These are phyloP conservation scores for Coendou prehensilis DNA, from an alignment of 2,797 vertebrate genomes.

Conservation along the genomic window DNA sequence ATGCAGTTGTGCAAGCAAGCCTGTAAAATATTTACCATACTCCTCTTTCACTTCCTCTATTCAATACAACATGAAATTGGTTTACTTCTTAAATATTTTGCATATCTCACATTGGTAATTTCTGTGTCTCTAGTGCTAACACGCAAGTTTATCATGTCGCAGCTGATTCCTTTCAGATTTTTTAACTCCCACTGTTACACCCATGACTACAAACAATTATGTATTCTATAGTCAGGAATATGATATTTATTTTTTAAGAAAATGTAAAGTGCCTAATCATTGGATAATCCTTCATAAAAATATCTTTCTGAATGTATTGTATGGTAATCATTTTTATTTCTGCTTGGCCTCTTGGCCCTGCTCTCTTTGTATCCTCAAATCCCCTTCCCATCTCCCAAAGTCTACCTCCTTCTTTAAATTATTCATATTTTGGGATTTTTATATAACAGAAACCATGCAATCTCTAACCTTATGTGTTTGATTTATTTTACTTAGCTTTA, in stretches of 20 bases:
- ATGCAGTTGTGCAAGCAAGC: accelerated
- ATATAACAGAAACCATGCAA: not conserved
- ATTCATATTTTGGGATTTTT: not conserved
- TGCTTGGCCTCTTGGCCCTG: not conserved
- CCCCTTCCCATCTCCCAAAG: not conserved
- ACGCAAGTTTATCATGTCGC: too few species aligned
- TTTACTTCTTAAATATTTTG: not conserved
- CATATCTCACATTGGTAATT: not conserved
- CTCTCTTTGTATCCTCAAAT: not conserved
- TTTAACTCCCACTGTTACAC: not conserved
- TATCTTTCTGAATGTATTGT: not conserved
- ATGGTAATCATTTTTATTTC: not conserved
- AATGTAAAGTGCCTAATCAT: not conserved
- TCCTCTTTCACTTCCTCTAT: accelerated
- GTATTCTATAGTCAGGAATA: not conserved
- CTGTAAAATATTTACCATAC: accelerated
- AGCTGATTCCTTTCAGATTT: not conserved
- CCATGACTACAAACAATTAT: not conserved
- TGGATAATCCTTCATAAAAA: not conserved
- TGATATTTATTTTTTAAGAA: not conserved
- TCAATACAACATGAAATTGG: not conserved
- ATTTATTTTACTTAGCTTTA: not conserved
- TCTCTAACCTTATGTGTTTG: not conserved
- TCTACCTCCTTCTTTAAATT: not conserved
- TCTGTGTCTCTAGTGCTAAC: not conserved